Conservation (phyloP, 2,797 vertebrate species). For the Paedocypris micromegethes region DNA sequence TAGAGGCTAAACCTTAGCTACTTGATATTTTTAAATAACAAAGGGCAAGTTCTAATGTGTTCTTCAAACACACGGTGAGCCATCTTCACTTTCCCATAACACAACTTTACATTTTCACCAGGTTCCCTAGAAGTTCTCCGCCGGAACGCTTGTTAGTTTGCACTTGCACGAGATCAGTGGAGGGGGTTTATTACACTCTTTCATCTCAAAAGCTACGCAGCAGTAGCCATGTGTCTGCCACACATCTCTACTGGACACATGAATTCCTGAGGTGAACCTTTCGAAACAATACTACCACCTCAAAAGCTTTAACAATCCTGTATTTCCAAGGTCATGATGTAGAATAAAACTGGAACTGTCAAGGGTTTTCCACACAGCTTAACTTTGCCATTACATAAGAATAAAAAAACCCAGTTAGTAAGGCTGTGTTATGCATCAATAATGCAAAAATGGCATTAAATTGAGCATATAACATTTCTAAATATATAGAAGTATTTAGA, state of each 20-base stretch:
- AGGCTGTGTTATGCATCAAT: no score
- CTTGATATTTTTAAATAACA: conserved; percentile 7
- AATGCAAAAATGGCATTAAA: no score
- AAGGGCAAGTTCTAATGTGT: conserved; percentile 29
- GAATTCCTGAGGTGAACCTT: conserved; percentile 23
- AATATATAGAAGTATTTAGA: no score
- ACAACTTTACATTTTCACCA: conserved; percentile 8
- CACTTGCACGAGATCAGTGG: conserved; percentile 40
- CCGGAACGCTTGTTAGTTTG: conserved; percentile 32
- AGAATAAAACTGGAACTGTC: background rate
- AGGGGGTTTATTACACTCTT: conserved; percentile 33
- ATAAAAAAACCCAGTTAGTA: no score
- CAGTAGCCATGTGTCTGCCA: conserved; percentile 41
- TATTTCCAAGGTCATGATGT: background rate
- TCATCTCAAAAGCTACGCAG: conserved; percentile 33
- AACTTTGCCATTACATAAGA: background rate
- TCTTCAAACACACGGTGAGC: conserved; percentile 24
- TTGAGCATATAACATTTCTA: no score
- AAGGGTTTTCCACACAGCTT: background rate
- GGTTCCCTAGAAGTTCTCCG: conserved; percentile 7
- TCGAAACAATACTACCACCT: conserved; percentile 14
- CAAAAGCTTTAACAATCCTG: conserved; percentile 9
- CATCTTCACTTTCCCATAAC: conserved; percentile 22
- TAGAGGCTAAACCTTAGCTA: conserved; percentile 6
- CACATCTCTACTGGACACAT: conserved; percentile 30